Evolutionary conservation across 2,888 invertebrate genomes (phyloP).

Genomic region (Eupithecia pulchellata): DNA sequence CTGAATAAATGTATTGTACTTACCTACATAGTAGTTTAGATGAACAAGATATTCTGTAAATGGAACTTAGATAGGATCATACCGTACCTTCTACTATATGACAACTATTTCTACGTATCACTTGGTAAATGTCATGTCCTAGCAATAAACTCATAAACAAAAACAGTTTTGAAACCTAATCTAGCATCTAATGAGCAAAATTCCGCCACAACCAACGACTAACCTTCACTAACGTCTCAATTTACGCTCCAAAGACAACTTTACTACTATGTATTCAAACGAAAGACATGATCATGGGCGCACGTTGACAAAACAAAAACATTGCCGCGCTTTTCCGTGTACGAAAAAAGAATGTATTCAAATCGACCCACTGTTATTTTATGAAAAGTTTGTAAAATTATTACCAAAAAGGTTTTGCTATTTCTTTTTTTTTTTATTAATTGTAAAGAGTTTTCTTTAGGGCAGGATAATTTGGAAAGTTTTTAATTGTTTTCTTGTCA

Average conservation of each 20-base stretch:
- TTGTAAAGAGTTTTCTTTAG: no score
- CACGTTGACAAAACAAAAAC: slow-evolving; percentile 46
- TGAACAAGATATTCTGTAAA: no score
- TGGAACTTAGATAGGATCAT: background rate
- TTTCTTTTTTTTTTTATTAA: no score
- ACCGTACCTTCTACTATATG: no score
- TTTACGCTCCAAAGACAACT: slow-evolving; percentile 21
- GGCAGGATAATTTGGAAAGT: no score
- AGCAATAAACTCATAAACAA: slow-evolving; percentile 12
- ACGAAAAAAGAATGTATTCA: slow-evolving; percentile 17
- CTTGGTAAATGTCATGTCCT: background rate
- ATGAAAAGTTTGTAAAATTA: background rate
- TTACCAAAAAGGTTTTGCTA: no score
- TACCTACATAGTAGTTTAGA: no score
- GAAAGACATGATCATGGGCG: slow-evolving; percentile 43
- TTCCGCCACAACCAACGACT: slow-evolving; percentile 18
- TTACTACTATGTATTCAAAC: slow-evolving; percentile 42
- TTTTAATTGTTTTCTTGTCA: background rate
- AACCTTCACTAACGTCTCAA: slow-evolving; percentile 30
- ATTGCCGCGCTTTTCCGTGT: slow-evolving; percentile 32
- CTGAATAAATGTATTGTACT: no score
- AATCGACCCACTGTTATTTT: background rate
- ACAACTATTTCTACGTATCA: no score
- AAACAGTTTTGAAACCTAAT: slow-evolving; percentile 30
- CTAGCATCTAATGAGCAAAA: slow-evolving; percentile 31